Base-by-base conservation (phyloP, 1,140 invertebrate genomes). In the Melanaphis sacchari region DNA sequence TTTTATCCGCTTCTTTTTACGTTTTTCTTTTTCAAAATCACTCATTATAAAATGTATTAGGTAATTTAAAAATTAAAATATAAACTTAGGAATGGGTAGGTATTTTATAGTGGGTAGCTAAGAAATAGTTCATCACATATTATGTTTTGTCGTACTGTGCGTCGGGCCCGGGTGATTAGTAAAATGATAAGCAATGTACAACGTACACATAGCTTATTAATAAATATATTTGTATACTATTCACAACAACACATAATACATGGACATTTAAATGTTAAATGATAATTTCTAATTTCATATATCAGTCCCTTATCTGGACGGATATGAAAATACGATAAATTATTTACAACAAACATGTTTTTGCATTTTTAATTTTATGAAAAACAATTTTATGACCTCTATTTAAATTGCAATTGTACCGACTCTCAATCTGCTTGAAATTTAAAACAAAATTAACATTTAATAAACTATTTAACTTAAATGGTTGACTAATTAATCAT, bases 151-250 rank as follows among this genome's bases (percentile, higher is more conserved):
- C 11, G 43, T 46, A n/a, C 9, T 76, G 5, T 36, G 31, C 66
- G 66, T 76, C n/a, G 66, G 66, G n/a, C 66, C 66, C 66, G n/a
- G 21, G 66, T 11, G 66, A 76, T 76, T 76, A 76, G 66, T 76
- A 76, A 76, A 76, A 76, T 76, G 66, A 76, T 76, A 76, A 76
- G n/a, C n/a, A 76, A 36, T 76, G 66, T 66, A 66, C 59, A 76
- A 76, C 36, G 66, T 76, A 76, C n/a, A 36, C n/a, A 76, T n/a
- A 76, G n/a, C n/a, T n/a, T 76, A n/a, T 76, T 76, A 76, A 76
- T 76, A 76, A 76, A 76, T 76, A 76, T 76, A 76, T 76, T 76
- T 76, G n/a, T 76, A 36, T 76, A 76, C 66, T 76, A 76, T 76
- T 76, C 66, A 76, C 66, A 76, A 76, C n/a, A 76, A 36, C 66